Conservation (phyloP, 2,797 vertebrate species). For the Chloroceryle amazona region DNA sequence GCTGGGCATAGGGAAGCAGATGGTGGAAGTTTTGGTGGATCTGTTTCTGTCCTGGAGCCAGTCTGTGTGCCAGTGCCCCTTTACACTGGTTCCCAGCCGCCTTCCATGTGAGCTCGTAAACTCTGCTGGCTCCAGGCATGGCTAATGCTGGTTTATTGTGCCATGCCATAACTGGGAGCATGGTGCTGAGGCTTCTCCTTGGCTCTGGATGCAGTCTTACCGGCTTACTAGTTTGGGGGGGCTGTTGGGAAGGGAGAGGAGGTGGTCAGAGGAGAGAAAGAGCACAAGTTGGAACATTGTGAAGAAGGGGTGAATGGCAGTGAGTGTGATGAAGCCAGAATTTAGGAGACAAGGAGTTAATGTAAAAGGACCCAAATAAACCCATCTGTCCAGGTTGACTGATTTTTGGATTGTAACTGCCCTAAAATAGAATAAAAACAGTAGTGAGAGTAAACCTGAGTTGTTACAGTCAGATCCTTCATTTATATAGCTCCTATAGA, state of each 20-base stretch:
- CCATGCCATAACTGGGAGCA: fast-evolving
- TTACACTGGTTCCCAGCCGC: background rate
- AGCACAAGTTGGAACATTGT: background rate
- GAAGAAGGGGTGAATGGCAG: background rate
- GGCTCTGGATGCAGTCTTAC: background rate
- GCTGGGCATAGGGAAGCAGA: background rate
- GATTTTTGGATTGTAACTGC: background rate
- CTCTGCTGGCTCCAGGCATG: background rate
- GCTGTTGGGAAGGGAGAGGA: background rate
- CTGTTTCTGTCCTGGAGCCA: background rate
- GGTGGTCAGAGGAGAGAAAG: background rate
- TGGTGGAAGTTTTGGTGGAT: background rate
- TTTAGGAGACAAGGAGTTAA: background rate
- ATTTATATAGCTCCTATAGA: background rate
- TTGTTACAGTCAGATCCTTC: background rate
- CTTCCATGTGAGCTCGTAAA: background rate
- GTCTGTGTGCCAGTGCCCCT: background rate
- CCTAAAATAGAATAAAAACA: background rate
- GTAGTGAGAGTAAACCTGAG: background rate
- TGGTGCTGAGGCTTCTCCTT: background rate
- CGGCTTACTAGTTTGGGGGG: background rate
- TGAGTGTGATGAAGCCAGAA: background rate
- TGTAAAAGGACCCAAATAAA: background rate
- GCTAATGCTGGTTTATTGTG: background rate
- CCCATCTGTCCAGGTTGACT: background rate